These are phyloP conservation scores for Oncorhynchus masou DNA, from an alignment of 2,113 vertebrate species.

Conservation along the genomic window DNA sequence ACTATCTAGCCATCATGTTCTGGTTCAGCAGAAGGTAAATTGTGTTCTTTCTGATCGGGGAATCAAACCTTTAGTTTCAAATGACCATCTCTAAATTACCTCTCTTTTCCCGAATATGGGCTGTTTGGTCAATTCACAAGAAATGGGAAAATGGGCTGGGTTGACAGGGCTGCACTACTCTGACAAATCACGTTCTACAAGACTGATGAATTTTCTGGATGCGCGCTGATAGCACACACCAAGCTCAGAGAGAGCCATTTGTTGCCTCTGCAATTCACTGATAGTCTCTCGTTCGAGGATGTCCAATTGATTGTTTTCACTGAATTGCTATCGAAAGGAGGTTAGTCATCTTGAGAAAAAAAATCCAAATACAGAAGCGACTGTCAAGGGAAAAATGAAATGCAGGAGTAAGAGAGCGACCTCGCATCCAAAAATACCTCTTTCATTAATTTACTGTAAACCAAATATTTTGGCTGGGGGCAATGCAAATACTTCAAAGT, in stretches of 20 bases:
- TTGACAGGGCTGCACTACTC: background rate
- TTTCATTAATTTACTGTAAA: conserved; percentile 19
- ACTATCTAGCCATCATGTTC: conserved; percentile 1
- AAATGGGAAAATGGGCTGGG: background rate
- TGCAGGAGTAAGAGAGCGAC: background rate
- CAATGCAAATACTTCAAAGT: conserved; percentile 10
- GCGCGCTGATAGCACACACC: background rate
- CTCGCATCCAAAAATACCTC: conserved; percentile 8
- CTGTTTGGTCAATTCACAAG: background rate
- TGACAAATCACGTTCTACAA: background rate
- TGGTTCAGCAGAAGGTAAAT: background rate
- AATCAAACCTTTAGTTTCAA: background rate
- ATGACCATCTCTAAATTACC: background rate
- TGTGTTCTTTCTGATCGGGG: background rate
- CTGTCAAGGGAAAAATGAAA: background rate
- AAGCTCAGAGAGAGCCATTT: background rate
- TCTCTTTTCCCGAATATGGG: background rate
- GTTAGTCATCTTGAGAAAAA: background rate
- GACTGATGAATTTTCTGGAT: background rate
- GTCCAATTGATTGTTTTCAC: conserved; percentile 7
- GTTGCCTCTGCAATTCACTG: background rate
- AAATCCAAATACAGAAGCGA: background rate
- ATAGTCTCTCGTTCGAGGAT: conserved; percentile 1
- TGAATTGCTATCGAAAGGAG: conserved; percentile 7
- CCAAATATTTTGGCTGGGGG: conserved; percentile 14